phyloP scores from a whole-genome alignment of 2,797 vertebrate genomes.

The Gastrophryne carolinensis region DNA sequence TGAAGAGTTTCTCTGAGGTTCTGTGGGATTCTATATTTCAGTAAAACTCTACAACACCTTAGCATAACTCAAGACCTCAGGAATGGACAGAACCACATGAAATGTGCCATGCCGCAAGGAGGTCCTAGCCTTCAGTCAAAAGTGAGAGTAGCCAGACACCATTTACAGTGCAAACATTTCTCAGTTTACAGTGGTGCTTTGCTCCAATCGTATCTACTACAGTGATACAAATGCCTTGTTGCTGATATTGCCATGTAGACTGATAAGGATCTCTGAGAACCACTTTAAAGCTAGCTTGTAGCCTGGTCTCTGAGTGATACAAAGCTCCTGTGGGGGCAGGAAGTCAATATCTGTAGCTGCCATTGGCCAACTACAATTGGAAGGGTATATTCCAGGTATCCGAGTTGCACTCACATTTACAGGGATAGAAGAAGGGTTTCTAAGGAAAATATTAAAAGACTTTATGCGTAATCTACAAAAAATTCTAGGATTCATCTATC shows the following conservation, averaged over 20 bases:
- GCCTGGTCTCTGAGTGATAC: background rate
- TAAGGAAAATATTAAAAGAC: no score
- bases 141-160: background rate
- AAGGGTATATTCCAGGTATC: background rate
- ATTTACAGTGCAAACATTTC: slow-evolving; percentile 19
- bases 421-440: no score
- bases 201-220: background rate
- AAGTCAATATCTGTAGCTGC: background rate
- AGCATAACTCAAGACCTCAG: slow-evolving; percentile 5
- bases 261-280: slow-evolving; percentile 7
- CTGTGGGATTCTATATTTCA: background rate
- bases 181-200: background rate
- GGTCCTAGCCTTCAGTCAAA: background rate
- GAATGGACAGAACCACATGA: slow-evolving; percentile 20
- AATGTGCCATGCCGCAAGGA: background rate
- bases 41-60: background rate
- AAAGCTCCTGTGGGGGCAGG: background rate
- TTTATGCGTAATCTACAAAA: no score
- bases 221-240: background rate
- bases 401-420: no score
- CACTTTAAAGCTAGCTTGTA: slow-evolving; percentile 11
- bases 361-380: background rate
- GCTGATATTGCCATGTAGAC: background rate
- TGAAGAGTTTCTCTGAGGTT: background rate
- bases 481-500: no score